A percentile compares a stretch with the other conserved stretches of the same genome.
phyloP scores from a whole-genome alignment of 2,888 invertebrate species.

The Epinotia demarniana region DNA sequence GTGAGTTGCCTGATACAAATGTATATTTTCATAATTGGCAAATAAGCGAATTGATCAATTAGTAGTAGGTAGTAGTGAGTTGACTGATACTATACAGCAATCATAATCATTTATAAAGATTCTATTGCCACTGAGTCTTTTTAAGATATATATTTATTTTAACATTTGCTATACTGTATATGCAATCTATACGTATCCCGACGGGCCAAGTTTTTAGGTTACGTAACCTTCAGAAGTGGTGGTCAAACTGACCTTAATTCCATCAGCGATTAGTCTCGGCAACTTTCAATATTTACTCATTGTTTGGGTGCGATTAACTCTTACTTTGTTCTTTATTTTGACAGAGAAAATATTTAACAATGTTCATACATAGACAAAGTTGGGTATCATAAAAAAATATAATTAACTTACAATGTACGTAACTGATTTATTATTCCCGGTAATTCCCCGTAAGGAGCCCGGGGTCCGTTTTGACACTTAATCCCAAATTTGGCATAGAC shows the following conservation, averaged over 20 bases:
- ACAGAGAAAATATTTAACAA: slow-evolving; percentile 4
- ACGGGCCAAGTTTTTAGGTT: slow-evolving; percentile 17
- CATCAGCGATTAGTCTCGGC: slow-evolving; percentile 11
- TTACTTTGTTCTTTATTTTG: background rate
- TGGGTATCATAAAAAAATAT: background rate
- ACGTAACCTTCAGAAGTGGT: background rate
- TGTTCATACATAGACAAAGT: background rate
- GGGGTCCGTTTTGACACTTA: too few species aligned
- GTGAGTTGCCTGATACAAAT: too few species aligned
- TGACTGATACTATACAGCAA: too few species aligned
- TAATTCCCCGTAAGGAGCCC: too few species aligned
- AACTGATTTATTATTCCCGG: too few species aligned
- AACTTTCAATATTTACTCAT: slow-evolving; percentile 38
- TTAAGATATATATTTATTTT: background rate
- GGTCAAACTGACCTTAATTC: slow-evolving; percentile 19
- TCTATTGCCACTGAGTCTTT: background rate
- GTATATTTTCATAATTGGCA: too few species aligned
- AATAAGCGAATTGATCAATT: too few species aligned
- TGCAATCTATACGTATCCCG: slow-evolving; percentile 18
- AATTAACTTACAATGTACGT: background rate
- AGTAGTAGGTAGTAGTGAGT: too few species aligned
- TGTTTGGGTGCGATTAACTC: slow-evolving; percentile 22
- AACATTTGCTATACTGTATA: background rate
- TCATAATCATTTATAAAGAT: too few species aligned
- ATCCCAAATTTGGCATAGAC: too few species aligned